Percentiles rank a stretch among this genome's conserved stretches.
These are phyloP conservation scores for Lepilemur septentrionalis DNA, from an alignment of 2,797 vertebrate genomes.

Conservation along the genomic window DNA sequence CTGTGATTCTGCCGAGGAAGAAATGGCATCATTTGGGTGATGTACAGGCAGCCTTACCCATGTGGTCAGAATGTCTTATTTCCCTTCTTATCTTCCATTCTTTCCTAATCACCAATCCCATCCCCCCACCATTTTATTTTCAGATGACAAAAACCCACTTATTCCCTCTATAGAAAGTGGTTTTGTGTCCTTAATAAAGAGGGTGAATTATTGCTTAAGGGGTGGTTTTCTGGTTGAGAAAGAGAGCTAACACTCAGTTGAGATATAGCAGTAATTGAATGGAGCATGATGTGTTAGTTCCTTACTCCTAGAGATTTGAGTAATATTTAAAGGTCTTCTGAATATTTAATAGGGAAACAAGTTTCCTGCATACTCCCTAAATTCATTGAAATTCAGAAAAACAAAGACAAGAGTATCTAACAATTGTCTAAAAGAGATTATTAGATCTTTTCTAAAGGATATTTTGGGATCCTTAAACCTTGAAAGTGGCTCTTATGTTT, in stretches of 20 bases:
- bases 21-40: background rate
- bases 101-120: background rate
- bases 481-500: constrained; percentile 63
- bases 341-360: constrained; percentile 68
- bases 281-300: background rate
- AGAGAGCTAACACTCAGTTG: constrained; percentile 3
- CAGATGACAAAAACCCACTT: constrained; percentile 1
- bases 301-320: constrained; percentile 24
- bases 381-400: constrained; percentile 72
- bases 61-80: constrained; percentile 17
- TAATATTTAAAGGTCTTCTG: constrained; percentile 42
- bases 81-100: background rate
- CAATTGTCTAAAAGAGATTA: constrained; percentile 61
- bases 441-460: constrained; percentile 61
- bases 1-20: background rate
- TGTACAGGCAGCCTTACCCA: background rate
- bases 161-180: background rate
- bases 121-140: constrained; percentile 4
- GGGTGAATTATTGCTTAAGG: constrained; percentile 23
- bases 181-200: constrained; percentile 45
- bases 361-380: constrained; percentile 50
- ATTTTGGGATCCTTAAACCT: constrained; percentile 63
- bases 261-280: background rate
- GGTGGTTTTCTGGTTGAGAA: constrained; percentile 23
- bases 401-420: constrained; percentile 48